These are phyloP conservation scores for Laothoe populi DNA, from an alignment of 2,888 invertebrate genomes.

Conservation along the genomic window DNA sequence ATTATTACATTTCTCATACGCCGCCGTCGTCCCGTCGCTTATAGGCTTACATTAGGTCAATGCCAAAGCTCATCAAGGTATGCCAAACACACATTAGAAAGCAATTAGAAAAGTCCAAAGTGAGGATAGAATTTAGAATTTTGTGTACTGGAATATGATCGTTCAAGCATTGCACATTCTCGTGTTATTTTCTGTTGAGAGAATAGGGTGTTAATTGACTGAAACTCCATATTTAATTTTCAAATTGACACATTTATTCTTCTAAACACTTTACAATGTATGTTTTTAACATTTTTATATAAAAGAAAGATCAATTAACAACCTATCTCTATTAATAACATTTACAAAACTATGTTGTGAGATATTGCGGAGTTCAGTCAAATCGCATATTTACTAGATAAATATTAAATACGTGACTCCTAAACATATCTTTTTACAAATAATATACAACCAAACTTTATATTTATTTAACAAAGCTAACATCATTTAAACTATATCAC, in stretches of 20 bases:
- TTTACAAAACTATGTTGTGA: conserved; percentile 59
- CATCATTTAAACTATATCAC: conserved; percentile 65
- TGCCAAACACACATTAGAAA: conserved; percentile 67
- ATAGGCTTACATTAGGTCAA: conserved; percentile 31
- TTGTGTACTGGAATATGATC: conserved; percentile 37
- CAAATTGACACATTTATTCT: conserved; percentile 79
- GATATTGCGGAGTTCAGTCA: conserved; percentile 80
- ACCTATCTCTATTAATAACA: conserved; percentile 75
- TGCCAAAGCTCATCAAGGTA: conserved; percentile 51
- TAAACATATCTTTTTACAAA: conserved; percentile 46
- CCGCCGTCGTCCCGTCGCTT: conserved; percentile 1
- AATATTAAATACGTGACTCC: conserved; percentile 47
- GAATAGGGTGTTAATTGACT: conserved; percentile 85
- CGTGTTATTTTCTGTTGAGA: conserved; percentile 52
- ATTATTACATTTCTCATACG: neutral
- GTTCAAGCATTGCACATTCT: conserved; percentile 21
- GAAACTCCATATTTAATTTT: conserved; percentile 81
- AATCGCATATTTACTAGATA: conserved; percentile 63
- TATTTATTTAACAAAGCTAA: conserved; percentile 40
- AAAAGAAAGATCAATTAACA: conserved; percentile 80
- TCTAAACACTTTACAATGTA: conserved; percentile 77
- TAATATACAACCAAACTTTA: conserved; percentile 53
- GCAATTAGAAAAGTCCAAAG: conserved; percentile 53
- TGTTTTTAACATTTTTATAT: conserved; percentile 72
- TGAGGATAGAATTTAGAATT: conserved; percentile 47